Evolutionary conservation across 2,888 invertebrate genomes (phyloP).

Genomic region (Mylabris sibirica): DNA sequence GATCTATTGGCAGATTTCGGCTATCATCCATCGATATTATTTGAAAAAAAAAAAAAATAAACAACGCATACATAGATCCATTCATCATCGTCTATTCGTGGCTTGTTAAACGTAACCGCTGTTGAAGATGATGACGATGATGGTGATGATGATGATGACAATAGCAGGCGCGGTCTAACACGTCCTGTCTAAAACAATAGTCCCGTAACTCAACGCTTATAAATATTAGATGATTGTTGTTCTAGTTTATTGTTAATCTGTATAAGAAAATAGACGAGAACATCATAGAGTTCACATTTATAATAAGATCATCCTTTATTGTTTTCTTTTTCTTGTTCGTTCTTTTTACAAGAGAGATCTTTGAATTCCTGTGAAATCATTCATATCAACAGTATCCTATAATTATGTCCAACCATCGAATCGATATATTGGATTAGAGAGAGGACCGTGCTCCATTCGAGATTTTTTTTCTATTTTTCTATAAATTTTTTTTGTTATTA

Average conservation of each 20-base stretch:
- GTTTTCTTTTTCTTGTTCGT: background rate
- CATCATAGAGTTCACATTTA: conserved; percentile 6
- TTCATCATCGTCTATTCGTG: conserved; percentile 31
- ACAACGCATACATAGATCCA: conserved; percentile 23
- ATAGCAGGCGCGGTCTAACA: conserved; percentile 37
- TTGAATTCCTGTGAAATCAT: conserved; percentile 19
- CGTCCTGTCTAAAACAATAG: conserved; percentile 34
- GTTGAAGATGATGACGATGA: conserved; percentile 28
- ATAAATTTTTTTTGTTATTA: background rate
- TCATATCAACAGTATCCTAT: conserved; percentile 25
- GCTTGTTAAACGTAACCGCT: conserved; percentile 29
- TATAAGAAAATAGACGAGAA: background rate
- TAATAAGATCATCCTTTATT: background rate
- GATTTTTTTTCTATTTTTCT: background rate
- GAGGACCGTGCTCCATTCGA: conserved; percentile 18
- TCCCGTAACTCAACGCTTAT: conserved; percentile 30
- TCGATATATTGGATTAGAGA: conserved; percentile 27
- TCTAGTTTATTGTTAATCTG: background rate
- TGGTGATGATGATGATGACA: conserved; percentile 30
- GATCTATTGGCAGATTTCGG: conserved; percentile 19
- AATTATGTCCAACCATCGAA: conserved; percentile 29
- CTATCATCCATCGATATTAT: conserved; percentile 10
- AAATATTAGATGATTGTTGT: conserved; percentile 11
- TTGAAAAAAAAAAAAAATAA: conserved; percentile 8
- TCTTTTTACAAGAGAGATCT: background rate